Conservation (phyloP, 53 echinoderm and acorn worm species). For the Paracentrotus lividus region DNA sequence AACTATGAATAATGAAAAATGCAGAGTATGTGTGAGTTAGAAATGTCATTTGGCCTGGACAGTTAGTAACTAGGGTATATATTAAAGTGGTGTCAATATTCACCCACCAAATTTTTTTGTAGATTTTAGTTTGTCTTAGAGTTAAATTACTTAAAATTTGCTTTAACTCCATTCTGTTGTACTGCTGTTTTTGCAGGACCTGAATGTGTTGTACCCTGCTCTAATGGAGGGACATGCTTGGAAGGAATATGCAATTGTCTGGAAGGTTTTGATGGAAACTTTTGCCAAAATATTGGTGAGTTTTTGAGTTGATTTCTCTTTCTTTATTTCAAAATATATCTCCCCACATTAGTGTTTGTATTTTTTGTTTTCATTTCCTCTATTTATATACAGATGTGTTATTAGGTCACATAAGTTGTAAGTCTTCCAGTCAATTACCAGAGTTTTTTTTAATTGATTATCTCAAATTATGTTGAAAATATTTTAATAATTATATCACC, state of each 20-base stretch:
- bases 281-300: conserved; percentile 93
- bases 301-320: neutral
- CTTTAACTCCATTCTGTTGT: neutral
- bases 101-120: too few species aligned
- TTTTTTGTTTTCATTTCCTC: neutral
- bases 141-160: neutral
- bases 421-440: too few species aligned
- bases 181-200: conserved; percentile 63
- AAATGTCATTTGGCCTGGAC: too few species aligned
- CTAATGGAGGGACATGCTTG: conserved; percentile 86
- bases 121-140: too few species aligned
- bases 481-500: neutral
- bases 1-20: too few species aligned
- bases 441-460: too few species aligned
- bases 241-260: conserved; percentile 77
- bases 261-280: conserved; percentile 72
- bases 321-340: neutral
- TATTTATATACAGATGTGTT: neutral
- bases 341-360: neutral
- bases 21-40: too few species aligned
- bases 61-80: too few species aligned
- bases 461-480: too few species aligned
- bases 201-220: conserved; percentile 77
- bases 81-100: too few species aligned
- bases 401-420: too few species aligned